Base-by-base conservation (phyloP, 1,140 invertebrate genomes). In the Fopius arisanus region DNA sequence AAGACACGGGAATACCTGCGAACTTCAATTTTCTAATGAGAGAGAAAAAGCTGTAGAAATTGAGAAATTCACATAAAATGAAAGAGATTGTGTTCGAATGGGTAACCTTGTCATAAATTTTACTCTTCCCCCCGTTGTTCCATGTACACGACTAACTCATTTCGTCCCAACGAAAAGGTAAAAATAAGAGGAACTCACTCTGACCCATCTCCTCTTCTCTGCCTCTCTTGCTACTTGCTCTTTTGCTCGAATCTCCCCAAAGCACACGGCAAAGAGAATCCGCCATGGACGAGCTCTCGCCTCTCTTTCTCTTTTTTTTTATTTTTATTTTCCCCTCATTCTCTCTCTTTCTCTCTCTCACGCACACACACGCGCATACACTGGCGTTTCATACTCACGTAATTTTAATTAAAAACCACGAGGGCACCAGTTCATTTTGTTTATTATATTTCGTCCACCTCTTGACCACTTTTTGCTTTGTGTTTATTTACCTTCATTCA, bases 391-490 rank as follows among this genome's bases (percentile, higher is more conserved):
- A 10, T 65, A 40, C 29, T 31, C 51, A 68, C 48, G 65, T 73
- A 73, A 73, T 73, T 68, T 73, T 73, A 73, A 73, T 73, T 73
- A 73, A 73, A 73, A 73, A 68, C 41, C 66, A 31, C 48, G 6
- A 62, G 43, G 51, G 51, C 23, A 67, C 33, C 63, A 33, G 63
- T 73, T 66, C 66, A 73, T 73, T 73, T 73, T 67, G 72, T 73
- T 73, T 68, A 68, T 73, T 62, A 73, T 51, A 51, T 37, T 28
- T 28, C 41, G 29, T 10, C 26, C 29, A 29, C 63, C 41, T 16
- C 19, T 67, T 59, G 14, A 33, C 14, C 14, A 19, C 1, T 0
- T 31, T 65, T 65, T 65, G 33, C 14, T 65, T n/a, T 29, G 1
- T 31, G 12, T 33, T 68, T 67, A 66, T 59, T 37, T 73, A 67